These are phyloP conservation scores for Shargacucullia verbasci DNA, from an alignment of 2,888 invertebrate species.

Conservation along the genomic window DNA sequence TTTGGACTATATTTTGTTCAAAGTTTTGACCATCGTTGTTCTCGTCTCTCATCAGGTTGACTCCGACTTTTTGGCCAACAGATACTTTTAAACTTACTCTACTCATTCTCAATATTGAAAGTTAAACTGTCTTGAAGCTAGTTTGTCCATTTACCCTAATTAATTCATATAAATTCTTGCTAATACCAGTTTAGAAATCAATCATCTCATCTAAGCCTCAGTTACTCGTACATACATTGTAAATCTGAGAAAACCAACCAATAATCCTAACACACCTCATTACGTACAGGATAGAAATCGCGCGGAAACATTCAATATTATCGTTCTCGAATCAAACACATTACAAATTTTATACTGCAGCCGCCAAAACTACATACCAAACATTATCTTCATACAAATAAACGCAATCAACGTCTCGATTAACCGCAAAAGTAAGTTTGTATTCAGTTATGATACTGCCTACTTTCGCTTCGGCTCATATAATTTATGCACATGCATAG, in stretches of 20 bases:
- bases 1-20: no score
- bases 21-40: no score
- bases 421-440: constrained; percentile 42
- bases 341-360: constrained; percentile 21
- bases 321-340: constrained; percentile 40
- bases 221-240: neutral
- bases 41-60: no score
- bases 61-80: no score
- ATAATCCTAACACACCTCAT: constrained; percentile 28
- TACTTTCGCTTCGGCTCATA: constrained; percentile 47
- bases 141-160: no score
- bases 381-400: constrained; percentile 18
- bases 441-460: constrained; percentile 23
- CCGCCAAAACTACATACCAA: constrained; percentile 9
- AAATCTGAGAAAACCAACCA: constrained; percentile 26
- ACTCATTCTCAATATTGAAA: no score
- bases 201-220: no score
- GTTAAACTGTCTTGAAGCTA: no score
- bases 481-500: constrained; percentile 41
- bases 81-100: no score
- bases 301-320: constrained; percentile 55
- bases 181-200: no score
- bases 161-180: no score
- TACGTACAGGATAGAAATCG: constrained; percentile 62
- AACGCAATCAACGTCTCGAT: constrained; percentile 9